Base-by-base conservation (phyloP, 2,113 vertebrate genomes). In the Phylloscopus trochilus region DNA sequence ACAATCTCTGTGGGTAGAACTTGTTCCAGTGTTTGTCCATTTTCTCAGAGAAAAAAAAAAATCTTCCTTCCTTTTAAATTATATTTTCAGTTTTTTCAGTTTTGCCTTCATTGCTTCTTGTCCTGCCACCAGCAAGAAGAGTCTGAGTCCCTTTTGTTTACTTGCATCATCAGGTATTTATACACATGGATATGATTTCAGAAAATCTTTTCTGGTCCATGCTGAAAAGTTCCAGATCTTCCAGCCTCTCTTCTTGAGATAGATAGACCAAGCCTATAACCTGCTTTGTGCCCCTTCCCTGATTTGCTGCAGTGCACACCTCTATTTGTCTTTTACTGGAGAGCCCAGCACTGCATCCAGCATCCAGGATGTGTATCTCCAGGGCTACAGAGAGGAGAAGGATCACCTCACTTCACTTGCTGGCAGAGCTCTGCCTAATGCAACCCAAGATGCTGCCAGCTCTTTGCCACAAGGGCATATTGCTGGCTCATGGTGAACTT, bases 11-110 rank as follows among this genome's bases (percentile, higher is more conserved):
- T 59, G n/a, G 24, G 22, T 9, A 72, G 51, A 78, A 44, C 2
- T n/a, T 37, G 8, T 69, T 59, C 16, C 23, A 22, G 1, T 24
- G 20, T 46, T 73, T 0, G 0, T 37, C 9, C 1, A 2, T 5
- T 4, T 63, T 56, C 13, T 15, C 33, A 55, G 22, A 21, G 9
- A 16, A 35, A 59, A 53, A 78, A 46, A 62, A 79, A 43, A 74
- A 6, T 6, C 18, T 62, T 77, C 3, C 7, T 64, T 78, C 49
- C 39, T 69, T 91, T 59, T 44, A 52, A 58, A 30, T 37, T 0
- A 17, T n/a, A 39, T 21, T 59, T 89, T 12, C 15, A 39, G 3
- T 9, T 37, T 59, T 59, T 66, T n/a, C 43, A 24, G 6, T 44
- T 52, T 46, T 74, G 5, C 6, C 2, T 20, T 67, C 5, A 14